phyloP scores from a whole-genome alignment of 2,888 invertebrate species.

The Apocheima hispidaria region DNA sequence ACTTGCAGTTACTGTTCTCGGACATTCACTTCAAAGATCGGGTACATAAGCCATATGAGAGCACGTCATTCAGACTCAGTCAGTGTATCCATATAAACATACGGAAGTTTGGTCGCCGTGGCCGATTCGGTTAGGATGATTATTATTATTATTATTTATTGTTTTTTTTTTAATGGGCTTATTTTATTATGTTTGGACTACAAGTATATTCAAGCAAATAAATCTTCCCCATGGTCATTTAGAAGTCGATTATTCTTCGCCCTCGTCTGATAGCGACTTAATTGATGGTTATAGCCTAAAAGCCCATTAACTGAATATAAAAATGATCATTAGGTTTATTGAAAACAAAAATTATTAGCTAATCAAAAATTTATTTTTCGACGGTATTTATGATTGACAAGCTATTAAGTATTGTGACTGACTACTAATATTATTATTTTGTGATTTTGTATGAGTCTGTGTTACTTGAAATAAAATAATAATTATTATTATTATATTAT shows the following conservation, averaged over 20 bases:
- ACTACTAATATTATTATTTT: too few species aligned
- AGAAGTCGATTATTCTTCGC: constrained; percentile 24
- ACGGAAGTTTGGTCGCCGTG: too few species aligned
- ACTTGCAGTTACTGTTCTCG: background rate
- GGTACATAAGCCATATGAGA: too few species aligned
- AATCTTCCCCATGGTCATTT: constrained; percentile 23
- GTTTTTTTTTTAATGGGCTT: constrained; percentile 5
- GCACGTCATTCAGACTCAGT: too few species aligned
- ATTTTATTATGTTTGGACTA: constrained; percentile 1
- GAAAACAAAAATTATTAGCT: constrained; percentile 30
- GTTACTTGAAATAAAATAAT: too few species aligned
- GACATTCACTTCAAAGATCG: too few species aligned
- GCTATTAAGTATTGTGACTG: too few species aligned
- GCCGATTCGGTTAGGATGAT: too few species aligned
- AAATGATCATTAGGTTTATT: constrained; percentile 34
- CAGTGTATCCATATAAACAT: too few species aligned
- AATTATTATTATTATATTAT: too few species aligned
- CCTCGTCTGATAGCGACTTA: constrained; percentile 26
- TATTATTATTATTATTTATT: background rate
- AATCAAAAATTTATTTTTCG: constrained; percentile 14
- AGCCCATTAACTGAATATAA: constrained; percentile 26
- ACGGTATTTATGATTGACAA: background rate
- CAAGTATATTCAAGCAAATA: constrained; percentile 16
- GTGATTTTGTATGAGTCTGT: too few species aligned
- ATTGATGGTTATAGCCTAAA: constrained; percentile 35